phyloP scores from a whole-genome alignment of 2,113 vertebrate species.

The Fulmarus glacialis region DNA sequence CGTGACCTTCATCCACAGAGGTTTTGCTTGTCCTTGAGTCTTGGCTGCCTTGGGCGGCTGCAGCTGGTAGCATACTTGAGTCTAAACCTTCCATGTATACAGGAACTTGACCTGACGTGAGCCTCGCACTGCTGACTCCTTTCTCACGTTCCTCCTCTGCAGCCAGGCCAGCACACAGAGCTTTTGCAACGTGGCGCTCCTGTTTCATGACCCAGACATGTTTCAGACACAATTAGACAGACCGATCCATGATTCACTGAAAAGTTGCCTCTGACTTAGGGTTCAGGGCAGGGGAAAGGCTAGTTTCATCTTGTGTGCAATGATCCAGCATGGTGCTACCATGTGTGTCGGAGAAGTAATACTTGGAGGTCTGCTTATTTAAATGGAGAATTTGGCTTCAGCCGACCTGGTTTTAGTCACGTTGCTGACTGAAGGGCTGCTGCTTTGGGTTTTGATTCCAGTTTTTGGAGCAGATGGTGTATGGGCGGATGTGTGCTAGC shows the following conservation, averaged over 20 bases:
- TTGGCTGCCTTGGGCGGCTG: not conserved
- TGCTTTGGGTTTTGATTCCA: not conserved
- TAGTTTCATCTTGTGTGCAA: not conserved
- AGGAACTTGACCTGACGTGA: not conserved
- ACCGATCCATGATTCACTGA: not conserved
- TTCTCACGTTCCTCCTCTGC: not conserved
- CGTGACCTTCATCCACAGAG: not conserved
- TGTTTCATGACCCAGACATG: not conserved
- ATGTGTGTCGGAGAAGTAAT: not conserved
- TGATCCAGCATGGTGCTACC: not conserved
- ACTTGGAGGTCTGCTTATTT: not conserved
- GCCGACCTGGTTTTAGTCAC: not conserved
- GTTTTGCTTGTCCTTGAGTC: not conserved
- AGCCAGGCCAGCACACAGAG: not conserved
- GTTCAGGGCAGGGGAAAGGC: not conserved
- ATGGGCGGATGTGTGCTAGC: not conserved
- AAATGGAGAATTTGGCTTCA: not conserved
- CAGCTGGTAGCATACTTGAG: not conserved
- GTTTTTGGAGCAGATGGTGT: not conserved
- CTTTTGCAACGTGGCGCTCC: not conserved
- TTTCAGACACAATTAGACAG: not conserved
- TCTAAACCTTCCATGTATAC: not conserved
- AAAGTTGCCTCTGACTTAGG: not conserved
- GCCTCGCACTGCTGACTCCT: not conserved
- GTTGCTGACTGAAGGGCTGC: not conserved